Evolutionary conservation across 2,888 invertebrate species (phyloP).

Genomic region (Oegoconia quadripuncta): DNA sequence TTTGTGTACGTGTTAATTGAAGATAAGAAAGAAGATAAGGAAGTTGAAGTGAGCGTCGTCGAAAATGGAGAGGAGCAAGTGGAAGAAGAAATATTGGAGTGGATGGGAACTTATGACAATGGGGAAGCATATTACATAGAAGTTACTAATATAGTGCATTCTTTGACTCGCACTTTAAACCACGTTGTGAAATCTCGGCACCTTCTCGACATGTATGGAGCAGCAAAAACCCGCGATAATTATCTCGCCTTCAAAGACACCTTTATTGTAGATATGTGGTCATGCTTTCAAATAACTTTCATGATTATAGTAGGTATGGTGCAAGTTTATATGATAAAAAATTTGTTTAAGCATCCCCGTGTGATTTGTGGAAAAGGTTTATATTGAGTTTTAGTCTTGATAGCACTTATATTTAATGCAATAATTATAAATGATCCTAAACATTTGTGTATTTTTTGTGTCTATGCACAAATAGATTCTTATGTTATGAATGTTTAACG

Average conservation of each 20-base stretch:
- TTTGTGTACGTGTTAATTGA: conserved; percentile 87
- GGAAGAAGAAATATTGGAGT: conserved; percentile 54
- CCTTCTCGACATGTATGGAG: conserved; percentile 83
- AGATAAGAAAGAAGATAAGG: conserved; percentile 63
- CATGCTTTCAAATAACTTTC: conserved; percentile 83
- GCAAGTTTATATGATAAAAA: conserved; percentile 89
- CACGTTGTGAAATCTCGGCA: conserved; percentile 82
- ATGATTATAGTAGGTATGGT: conserved; percentile 86
- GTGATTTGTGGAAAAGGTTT: no score
- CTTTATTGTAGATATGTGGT: conserved; percentile 89
- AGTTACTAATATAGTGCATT: conserved; percentile 79
- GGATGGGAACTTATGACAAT: conserved; percentile 44
- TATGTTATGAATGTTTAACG: no score
- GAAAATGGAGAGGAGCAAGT: conserved; percentile 46
- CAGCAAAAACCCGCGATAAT: conserved; percentile 89
- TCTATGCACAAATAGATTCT: no score
- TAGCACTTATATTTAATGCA: no score
- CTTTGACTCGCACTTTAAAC: conserved; percentile 81
- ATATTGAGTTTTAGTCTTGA: conserved; percentile 6
- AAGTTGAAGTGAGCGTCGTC: conserved; percentile 30
- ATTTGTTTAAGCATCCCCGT: conserved; percentile 41
- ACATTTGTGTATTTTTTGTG: no score
- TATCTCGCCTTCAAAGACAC: conserved; percentile 89
- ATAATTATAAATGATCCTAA: no score
- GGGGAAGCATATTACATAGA: conserved; percentile 51